Evolutionary conservation across 2,888 invertebrate species (phyloP).

Genomic region (Sepiola atlantica): DNA sequence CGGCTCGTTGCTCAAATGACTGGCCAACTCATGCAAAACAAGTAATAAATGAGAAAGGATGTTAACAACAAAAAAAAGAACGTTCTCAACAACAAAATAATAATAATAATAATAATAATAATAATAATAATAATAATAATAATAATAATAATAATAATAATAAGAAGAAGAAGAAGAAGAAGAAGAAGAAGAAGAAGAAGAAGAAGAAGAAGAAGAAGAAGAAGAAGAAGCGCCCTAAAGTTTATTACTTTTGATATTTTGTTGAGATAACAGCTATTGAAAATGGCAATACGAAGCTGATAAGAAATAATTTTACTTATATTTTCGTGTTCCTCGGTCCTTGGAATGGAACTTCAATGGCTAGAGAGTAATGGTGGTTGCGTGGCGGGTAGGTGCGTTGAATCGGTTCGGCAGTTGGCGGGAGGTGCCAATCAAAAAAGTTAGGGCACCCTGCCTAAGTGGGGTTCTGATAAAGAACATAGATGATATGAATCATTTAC

Average conservation of each 20-base stretch:
- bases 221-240: neutral
- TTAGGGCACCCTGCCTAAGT: conserved; percentile 2
- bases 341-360: neutral
- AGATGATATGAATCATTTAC: neutral
- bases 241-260: neutral
- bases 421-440: neutral
- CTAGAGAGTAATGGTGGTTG: neutral
- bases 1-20: neutral
- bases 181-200: neutral
- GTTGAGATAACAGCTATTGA: neutral
- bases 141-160: neutral
- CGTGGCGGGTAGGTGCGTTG: too few species aligned
- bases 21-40: neutral
- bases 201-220: neutral
- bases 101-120: too few species aligned
- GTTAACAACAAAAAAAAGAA: neutral
- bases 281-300: neutral
- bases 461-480: neutral
- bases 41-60: neutral
- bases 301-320: neutral
- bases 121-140: neutral
- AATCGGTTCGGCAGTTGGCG: neutral
- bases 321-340: neutral
- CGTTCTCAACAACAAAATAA: too few species aligned
- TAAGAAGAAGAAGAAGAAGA: neutral